Conservation (phyloP, 64 coral and sea anemone species). For the Anthopleura sola region DNA sequence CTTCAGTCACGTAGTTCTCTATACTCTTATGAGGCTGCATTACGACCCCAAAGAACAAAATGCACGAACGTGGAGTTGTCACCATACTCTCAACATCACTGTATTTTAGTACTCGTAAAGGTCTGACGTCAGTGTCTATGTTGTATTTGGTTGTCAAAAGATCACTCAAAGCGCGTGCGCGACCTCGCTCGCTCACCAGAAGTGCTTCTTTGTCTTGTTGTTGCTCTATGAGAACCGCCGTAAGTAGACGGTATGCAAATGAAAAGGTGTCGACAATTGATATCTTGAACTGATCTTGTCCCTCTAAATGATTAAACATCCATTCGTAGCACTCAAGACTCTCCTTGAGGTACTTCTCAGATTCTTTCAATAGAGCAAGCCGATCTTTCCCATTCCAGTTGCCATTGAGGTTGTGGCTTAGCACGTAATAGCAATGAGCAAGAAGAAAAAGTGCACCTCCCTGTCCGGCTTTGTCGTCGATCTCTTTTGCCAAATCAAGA, state of each 20-base stretch:
- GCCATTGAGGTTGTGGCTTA: not conserved
- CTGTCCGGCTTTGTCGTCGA: not conserved
- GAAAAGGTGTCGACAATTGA: conserved; percentile 16
- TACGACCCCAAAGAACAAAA: not conserved
- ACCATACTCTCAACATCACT: not conserved
- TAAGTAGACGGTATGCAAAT: not conserved
- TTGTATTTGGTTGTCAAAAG: conserved; percentile 20
- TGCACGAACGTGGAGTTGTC: not conserved
- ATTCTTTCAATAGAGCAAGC: not conserved
- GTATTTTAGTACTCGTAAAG: not conserved
- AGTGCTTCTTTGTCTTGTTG: not conserved
- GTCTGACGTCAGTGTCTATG: not conserved
- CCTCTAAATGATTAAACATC: conserved; percentile 8
- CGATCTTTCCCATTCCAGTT: not conserved
- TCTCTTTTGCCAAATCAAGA: not conserved
- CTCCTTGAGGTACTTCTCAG: not conserved
- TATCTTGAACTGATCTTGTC: conserved; percentile 26
- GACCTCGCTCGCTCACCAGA: conserved; percentile 6
- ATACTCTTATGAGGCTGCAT: not conserved
- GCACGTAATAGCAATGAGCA: too few species aligned
- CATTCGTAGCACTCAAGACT: not conserved
- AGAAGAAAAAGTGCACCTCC: not conserved
- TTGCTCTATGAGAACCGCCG: not conserved
- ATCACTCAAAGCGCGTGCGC: conserved; percentile 23
- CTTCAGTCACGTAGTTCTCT: not conserved